These are phyloP conservation scores for Drosophila kuntzei DNA, from an alignment of 2,888 invertebrate genomes.

Conservation along the genomic window DNA sequence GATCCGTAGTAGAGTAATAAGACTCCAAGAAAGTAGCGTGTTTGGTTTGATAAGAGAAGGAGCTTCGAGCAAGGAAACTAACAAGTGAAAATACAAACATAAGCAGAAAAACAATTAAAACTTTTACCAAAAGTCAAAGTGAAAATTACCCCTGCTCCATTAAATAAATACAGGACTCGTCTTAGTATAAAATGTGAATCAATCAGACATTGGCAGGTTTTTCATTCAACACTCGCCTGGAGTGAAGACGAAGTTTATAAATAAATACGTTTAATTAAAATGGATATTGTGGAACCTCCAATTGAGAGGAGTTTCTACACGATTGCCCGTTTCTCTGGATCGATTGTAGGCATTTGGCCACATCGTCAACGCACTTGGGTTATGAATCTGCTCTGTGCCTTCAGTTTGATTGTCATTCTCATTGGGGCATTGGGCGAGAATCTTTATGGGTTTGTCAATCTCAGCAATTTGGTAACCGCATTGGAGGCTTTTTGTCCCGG, in stretches of 20 bases:
- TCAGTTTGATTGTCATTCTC: constrained; percentile 71
- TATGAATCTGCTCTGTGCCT: constrained; percentile 58
- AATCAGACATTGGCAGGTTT: constrained; percentile 6
- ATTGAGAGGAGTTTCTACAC: constrained; percentile 75
- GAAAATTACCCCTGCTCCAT: constrained; percentile 5
- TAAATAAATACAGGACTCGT: constrained; percentile 18
- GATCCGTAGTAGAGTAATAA: too few relatives aligned
- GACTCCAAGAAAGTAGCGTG: not conserved
- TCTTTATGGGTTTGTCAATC: constrained; percentile 74
- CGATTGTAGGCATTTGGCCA: constrained; percentile 83
- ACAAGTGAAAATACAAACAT: constrained; percentile 37
- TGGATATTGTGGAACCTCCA: constrained; percentile 28
- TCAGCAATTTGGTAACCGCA: constrained; percentile 72
- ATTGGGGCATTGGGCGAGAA: constrained; percentile 78
- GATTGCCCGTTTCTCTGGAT: constrained; percentile 74
- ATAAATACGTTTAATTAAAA: constrained; percentile 25
- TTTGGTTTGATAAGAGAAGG: not conserved
- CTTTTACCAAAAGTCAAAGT: constrained; percentile 56
- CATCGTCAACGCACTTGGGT: constrained; percentile 48
- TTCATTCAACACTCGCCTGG: constrained; percentile 38
- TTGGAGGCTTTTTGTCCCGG: constrained; percentile 84
- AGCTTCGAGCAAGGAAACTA: not conserved
- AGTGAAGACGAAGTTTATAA: constrained; percentile 11
- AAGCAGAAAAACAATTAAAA: constrained; percentile 72
- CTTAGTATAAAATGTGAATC: constrained; percentile 54